Conservation (phyloP, 1,140 invertebrate species). For the Drosophila auraria region DNA sequence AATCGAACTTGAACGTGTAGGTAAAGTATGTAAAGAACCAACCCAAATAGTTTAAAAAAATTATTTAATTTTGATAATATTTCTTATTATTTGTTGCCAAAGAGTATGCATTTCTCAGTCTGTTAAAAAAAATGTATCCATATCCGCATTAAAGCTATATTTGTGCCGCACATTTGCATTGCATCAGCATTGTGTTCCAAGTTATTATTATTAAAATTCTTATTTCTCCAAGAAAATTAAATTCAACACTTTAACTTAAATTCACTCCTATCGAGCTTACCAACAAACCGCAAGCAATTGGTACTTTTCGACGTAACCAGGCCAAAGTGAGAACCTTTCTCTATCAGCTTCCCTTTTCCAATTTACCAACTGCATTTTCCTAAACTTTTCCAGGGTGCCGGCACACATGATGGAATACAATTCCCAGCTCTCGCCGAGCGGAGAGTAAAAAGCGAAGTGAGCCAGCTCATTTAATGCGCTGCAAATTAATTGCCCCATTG, state of each 20-base stretch:
- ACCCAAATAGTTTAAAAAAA: too few species aligned
- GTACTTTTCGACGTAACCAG: conserved; percentile 1
- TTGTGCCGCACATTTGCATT: too few species aligned
- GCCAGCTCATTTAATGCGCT: conserved; percentile 80
- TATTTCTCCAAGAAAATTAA: neutral
- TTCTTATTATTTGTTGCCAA: too few species aligned
- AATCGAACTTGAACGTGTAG: too few species aligned
- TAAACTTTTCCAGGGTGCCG: conserved; percentile 28
- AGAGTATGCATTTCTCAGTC: too few species aligned
- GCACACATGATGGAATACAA: conserved; percentile 44
- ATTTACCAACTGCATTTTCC: conserved; percentile 43
- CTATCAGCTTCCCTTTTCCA: conserved; percentile 12
- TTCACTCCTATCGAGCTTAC: neutral
- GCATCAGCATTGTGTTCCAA: too few species aligned
- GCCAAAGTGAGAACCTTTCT: conserved; percentile 23
- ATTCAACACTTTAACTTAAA: neutral
- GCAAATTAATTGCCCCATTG: conserved; percentile 81
- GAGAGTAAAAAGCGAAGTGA: conserved; percentile 30
- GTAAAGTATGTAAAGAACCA: too few species aligned
- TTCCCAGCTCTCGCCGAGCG: conserved; percentile 28
- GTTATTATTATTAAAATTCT: too few species aligned
- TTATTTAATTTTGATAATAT: too few species aligned
- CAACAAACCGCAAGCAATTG: conserved; percentile 1
- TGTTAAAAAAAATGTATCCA: too few species aligned
- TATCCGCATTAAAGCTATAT: too few species aligned